Conservation (phyloP, 2,113 vertebrate genomes). For the Varanus komodoensis region DNA sequence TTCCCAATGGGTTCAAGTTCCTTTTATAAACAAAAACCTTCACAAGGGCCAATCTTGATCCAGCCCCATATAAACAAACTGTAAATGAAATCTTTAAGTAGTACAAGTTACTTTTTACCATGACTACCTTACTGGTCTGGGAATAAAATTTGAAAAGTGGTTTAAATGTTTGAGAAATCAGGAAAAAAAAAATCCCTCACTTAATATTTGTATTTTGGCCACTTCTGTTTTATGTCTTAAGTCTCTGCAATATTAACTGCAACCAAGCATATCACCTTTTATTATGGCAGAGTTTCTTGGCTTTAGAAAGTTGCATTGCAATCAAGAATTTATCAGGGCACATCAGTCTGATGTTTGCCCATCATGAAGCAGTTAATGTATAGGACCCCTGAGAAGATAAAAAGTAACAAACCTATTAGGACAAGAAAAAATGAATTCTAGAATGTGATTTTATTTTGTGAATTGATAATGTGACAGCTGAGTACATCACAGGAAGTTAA, state of each 20-base stretch:
- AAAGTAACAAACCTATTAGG: neutral
- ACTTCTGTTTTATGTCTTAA: neutral
- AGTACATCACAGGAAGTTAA: neutral
- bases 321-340: neutral
- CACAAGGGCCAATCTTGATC: too few relatives aligned
- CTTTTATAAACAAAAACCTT: too few relatives aligned
- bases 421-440: neutral
- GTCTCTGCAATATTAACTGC: neutral
- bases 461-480: neutral
- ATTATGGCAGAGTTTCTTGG: neutral
- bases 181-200: too few relatives aligned
- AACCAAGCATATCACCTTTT: neutral
- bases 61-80: neutral
- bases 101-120: neutral
- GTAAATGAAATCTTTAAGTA: neutral
- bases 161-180: too few relatives aligned
- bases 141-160: too few relatives aligned
- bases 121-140: too few relatives aligned
- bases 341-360: neutral
- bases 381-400: neutral
- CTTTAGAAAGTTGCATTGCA: neutral
- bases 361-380: neutral
- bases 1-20: too few relatives aligned
- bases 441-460: neutral
- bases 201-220: neutral